Conservation (phyloP, 2,888 invertebrate genomes). For the Limnephilus rhombicus region DNA sequence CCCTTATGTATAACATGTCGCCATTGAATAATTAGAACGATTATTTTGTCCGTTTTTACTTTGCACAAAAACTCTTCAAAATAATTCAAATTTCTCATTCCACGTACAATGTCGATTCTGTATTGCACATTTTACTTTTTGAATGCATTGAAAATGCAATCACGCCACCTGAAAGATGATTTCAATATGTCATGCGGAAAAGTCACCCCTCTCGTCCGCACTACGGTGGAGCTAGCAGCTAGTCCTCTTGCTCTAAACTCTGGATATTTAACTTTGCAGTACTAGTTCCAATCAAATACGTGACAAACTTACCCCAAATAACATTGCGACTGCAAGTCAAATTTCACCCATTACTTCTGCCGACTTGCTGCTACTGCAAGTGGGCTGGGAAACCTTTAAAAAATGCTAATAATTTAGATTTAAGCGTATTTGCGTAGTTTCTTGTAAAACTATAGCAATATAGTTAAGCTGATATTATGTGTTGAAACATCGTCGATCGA, state of each 20-base stretch:
- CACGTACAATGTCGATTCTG: neutral
- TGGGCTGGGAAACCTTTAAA: neutral
- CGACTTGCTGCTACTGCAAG: neutral
- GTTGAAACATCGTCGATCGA: no score
- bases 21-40: no score
- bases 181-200: neutral
- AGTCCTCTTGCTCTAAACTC: neutral
- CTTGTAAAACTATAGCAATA: no score
- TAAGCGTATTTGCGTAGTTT: no score
- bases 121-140: neutral
- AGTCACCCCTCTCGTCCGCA: no score
- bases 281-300: constrained; percentile 37
- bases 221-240: neutral
- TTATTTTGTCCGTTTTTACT: no score
- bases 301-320: constrained; percentile 31
- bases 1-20: no score
- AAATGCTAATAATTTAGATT: no score
- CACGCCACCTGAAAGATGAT: neutral
- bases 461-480: no score
- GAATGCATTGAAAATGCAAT: neutral
- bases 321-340: constrained; percentile 16
- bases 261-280: constrained; percentile 30
- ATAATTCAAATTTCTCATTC: neutral
- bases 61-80: no score
- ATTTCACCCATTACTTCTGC: constrained; percentile 14